A percentile compares a stretch with the other conserved stretches of the same genome.
Evolutionary conservation across 2,888 invertebrate species (phyloP).

Genomic region (Sesamia inferens): DNA sequence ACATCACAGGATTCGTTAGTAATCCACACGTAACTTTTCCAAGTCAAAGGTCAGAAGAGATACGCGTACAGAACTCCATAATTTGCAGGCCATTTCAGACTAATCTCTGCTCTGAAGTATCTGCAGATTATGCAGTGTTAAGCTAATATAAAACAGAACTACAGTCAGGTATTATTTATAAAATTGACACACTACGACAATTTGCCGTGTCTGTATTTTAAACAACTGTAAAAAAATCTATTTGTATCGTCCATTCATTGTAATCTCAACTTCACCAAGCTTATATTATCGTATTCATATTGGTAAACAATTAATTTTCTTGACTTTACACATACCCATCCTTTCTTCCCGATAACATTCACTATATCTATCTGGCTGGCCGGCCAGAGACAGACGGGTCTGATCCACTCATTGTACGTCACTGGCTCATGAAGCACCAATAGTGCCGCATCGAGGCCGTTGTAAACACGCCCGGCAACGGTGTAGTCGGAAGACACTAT

Average conservation of each 20-base stretch:
- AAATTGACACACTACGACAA: background rate
- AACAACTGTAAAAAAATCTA: background rate
- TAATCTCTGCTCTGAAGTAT: background rate
- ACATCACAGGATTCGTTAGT: background rate
- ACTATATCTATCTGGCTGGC: background rate
- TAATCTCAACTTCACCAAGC: background rate
- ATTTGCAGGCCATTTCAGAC: background rate
- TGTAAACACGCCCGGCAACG: rapidly evolving
- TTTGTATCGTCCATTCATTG: too few relatives aligned
- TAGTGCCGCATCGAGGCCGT: background rate
- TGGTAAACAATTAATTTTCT: background rate
- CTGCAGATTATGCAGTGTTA: background rate
- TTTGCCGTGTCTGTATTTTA: background rate
- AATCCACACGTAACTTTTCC: too few relatives aligned
- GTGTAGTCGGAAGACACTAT: background rate
- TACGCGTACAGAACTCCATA: background rate
- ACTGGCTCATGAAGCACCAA: too few relatives aligned
- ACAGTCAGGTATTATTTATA: background rate
- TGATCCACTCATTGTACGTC: background rate
- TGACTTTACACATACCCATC: background rate
- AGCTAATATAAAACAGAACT: background rate
- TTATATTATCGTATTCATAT: background rate
- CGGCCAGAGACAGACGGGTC: slow-evolving; percentile 3
- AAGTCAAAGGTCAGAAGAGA: background rate
- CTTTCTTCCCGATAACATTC: background rate